Conservation (phyloP, 2,888 invertebrate species). For the Morpho achilles region DNA sequence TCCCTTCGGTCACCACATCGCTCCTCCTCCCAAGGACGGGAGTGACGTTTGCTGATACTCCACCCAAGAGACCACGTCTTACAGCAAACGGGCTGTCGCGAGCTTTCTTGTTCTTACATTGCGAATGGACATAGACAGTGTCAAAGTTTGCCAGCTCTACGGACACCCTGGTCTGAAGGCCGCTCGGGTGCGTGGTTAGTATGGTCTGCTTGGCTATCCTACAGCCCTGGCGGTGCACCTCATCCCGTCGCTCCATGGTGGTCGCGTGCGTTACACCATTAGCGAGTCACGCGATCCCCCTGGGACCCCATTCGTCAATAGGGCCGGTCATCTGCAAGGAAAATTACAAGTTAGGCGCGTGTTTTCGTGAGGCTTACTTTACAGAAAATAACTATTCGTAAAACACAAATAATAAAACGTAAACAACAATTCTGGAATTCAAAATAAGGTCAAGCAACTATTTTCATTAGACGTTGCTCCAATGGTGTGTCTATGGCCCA, state of each 20-base stretch:
- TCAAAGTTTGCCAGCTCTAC: slow-evolving; percentile 72
- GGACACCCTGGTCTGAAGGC: slow-evolving; percentile 66
- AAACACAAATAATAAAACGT: no score
- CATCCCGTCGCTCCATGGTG: slow-evolving; percentile 63
- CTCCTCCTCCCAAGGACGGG: slow-evolving; percentile 68
- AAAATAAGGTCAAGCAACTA: no score
- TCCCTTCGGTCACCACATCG: slow-evolving; percentile 66
- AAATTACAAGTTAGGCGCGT: slow-evolving; percentile 22
- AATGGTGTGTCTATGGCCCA: no score
- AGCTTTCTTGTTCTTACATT: slow-evolving; percentile 57
- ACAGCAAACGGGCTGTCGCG: slow-evolving; percentile 60
- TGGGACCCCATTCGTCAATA: slow-evolving; percentile 26
- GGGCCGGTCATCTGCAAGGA: slow-evolving; percentile 31
- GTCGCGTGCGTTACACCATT: slow-evolving; percentile 35
- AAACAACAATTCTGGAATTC: no score
- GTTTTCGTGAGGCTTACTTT: not conserved
- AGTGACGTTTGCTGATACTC: slow-evolving; percentile 65
- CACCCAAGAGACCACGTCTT: slow-evolving; percentile 54
- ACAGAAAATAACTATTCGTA: no score
- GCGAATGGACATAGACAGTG: slow-evolving; percentile 56
- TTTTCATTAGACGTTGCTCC: no score
- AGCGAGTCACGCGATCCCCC: slow-evolving; percentile 28
- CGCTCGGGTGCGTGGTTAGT: slow-evolving; percentile 68
- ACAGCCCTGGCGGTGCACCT: slow-evolving; percentile 66
- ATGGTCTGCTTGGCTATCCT: slow-evolving; percentile 73